These are phyloP conservation scores for Tragelaphus strepsiceros DNA, from an alignment of 2,113 vertebrate species.

Conservation along the genomic window DNA sequence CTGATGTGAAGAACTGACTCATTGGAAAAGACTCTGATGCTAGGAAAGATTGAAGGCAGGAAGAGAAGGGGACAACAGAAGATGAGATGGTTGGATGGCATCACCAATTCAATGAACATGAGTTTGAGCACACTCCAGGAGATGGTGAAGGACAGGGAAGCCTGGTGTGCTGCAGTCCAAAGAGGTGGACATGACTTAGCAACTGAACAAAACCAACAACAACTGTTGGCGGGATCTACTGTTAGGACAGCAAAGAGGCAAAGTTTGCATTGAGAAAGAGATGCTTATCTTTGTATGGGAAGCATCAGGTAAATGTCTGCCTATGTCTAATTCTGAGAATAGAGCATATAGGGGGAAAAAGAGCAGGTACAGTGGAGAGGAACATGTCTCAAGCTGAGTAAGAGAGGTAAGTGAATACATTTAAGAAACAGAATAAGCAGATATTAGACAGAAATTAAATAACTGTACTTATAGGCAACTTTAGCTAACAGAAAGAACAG, in stretches of 20 bases:
- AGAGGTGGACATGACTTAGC: neutral
- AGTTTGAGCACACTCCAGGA: neutral
- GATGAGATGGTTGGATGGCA: neutral
- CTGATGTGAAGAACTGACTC: neutral
- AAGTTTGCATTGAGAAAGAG: neutral
- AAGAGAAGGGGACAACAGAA: neutral
- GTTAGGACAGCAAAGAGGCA: neutral
- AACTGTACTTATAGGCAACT: neutral
- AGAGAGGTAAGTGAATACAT: neutral
- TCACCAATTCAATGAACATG: neutral
- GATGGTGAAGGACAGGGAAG: neutral
- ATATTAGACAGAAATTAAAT: neutral
- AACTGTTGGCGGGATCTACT: neutral
- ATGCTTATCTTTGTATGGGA: neutral
- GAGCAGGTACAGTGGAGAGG: neutral
- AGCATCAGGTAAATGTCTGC: neutral
- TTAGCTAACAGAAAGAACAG: neutral
- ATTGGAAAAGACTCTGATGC: neutral
- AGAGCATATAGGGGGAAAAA: neutral
- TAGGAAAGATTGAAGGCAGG: neutral
- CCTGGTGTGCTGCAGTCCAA: neutral
- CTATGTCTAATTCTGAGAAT: neutral
- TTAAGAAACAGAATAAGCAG: neutral
- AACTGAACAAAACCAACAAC: neutral
- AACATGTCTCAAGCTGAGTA: neutral